Percentiles rank a stretch among this genome's conserved stretches.
Evolutionary conservation across 2,797 vertebrate species (phyloP).

Genomic region (Phataginus tricuspis): DNA sequence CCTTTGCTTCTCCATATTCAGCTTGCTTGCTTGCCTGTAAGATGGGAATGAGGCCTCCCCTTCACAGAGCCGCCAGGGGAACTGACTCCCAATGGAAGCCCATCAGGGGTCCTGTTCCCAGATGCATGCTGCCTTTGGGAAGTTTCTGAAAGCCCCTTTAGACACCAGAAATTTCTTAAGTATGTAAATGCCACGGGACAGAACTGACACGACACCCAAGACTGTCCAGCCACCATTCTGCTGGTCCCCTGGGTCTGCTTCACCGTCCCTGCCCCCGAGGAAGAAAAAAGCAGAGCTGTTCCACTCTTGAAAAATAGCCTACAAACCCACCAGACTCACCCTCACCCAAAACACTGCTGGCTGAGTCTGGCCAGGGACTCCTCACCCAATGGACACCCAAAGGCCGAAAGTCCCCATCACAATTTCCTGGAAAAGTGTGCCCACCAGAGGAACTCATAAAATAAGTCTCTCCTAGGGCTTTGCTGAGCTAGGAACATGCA

Average conservation of each 20-base stretch:
- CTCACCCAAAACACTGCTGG: constrained; percentile 17
- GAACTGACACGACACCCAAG: not conserved
- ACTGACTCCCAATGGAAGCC: not conserved
- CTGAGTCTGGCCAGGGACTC: not conserved
- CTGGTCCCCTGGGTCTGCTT: not conserved
- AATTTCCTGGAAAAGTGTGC: constrained; percentile 54
- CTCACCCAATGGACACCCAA: not conserved
- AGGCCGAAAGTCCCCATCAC: constrained; percentile 44
- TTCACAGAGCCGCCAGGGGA: not conserved
- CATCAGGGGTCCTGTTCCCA: not conserved
- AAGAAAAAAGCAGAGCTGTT: not conserved
- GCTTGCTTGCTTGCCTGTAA: not conserved
- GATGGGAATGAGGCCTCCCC: not conserved
- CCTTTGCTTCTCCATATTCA: not conserved
- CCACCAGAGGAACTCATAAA: constrained; percentile 30
- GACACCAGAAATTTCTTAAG: not conserved
- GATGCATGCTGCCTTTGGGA: too few relatives aligned
- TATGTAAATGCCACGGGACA: not conserved
- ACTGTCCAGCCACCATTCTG: not conserved
- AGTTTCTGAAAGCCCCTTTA: not conserved
- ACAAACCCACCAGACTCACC: not conserved
- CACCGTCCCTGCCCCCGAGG: not conserved
- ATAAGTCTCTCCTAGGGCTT: not conserved
- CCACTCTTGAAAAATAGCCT: not conserved
- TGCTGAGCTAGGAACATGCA: not conserved